phyloP scores from a whole-genome alignment of 23 tunicate genomes.

The Phallusia fumigata region DNA sequence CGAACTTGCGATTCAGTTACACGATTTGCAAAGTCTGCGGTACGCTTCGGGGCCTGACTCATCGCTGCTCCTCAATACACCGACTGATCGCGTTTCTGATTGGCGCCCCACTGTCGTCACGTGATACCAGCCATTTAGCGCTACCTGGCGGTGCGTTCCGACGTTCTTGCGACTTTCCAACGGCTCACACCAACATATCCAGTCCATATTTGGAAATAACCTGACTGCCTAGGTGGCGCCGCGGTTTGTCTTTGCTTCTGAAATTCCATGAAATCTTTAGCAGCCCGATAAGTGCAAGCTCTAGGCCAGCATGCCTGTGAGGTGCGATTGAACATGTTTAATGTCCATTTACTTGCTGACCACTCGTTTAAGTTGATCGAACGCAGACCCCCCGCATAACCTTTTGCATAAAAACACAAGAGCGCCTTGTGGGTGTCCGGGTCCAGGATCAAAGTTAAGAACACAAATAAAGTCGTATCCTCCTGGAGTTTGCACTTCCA shows the following conservation, averaged over 20 bases:
- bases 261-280: no score
- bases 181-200: neutral
- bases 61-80: neutral
- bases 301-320: no score
- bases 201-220: neutral
- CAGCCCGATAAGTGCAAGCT: no score
- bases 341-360: neutral
- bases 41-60: neutral
- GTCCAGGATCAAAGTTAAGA: neutral
- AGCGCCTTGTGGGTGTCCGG: neutral
- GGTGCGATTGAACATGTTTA: neutral
- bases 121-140: neutral
- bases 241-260: no score
- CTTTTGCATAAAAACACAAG: neutral
- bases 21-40: slow-evolving; percentile 1
- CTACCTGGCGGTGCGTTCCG: neutral
- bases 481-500: neutral
- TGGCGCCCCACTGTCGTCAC: neutral
- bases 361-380: neutral
- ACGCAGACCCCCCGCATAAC: slow-evolving; percentile 5
- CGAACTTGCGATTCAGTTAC: neutral
- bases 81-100: neutral
- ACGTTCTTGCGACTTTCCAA: neutral
- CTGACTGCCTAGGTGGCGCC: no score
- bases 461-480: neutral